Percentiles rank a stretch among this genome's conserved stretches.
These are phyloP conservation scores for Baronia brevicornis DNA, from an alignment of 2,888 invertebrate genomes.

Conservation along the genomic window DNA sequence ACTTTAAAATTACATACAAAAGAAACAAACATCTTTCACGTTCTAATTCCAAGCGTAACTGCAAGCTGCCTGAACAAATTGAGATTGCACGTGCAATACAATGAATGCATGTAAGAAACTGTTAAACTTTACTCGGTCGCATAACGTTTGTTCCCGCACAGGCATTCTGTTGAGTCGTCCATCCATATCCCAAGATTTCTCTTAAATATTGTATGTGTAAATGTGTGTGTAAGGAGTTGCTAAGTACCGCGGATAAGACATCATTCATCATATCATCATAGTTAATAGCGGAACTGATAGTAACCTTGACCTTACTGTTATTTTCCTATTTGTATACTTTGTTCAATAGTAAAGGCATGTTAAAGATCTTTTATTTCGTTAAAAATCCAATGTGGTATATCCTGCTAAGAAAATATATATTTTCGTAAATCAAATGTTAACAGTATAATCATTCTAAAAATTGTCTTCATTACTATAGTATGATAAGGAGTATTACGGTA, in stretches of 20 bases:
- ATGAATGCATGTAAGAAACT: constrained; percentile 12
- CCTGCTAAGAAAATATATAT: too few relatives aligned
- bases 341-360: too few relatives aligned
- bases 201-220: constrained; percentile 15
- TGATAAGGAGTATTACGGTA: too few relatives aligned
- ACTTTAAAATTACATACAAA: constrained; percentile 7
- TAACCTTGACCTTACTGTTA: too few relatives aligned
- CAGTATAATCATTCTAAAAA: too few relatives aligned
- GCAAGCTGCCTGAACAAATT: constrained; percentile 18
- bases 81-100: constrained; percentile 15
- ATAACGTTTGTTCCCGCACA: constrained; percentile 28
- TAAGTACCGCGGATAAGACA: neutral
- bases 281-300: too few relatives aligned
- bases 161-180: constrained; percentile 47
- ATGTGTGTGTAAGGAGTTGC: neutral
- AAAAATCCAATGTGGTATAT: too few relatives aligned
- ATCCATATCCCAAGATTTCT: constrained; percentile 49
- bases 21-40: constrained; percentile 17
- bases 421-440: too few relatives aligned
- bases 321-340: too few relatives aligned
- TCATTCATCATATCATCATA: too few relatives aligned
- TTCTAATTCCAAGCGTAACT: constrained; percentile 22
- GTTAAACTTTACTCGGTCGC: constrained; percentile 24
- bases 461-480: too few relatives aligned
- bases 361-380: too few relatives aligned